Conservation (phyloP, 2,888 invertebrate genomes). For the Onthophagus sagittarius region DNA sequence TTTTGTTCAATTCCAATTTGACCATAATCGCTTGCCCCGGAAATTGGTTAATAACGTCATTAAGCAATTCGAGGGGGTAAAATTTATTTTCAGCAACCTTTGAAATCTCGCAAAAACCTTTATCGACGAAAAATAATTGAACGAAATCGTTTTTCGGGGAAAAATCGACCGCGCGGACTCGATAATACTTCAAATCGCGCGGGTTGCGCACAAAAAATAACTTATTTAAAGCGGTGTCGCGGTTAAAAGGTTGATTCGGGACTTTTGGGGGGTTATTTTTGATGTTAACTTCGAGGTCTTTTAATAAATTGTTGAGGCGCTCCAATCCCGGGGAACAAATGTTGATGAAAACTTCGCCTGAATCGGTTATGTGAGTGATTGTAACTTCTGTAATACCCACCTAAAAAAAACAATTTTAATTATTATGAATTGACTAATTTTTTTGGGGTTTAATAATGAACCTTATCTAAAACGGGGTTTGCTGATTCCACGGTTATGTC, state of each 20-base stretch:
- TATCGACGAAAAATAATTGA: conserved; percentile 55
- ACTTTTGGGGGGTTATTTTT: conserved; percentile 22
- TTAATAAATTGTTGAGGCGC: no score
- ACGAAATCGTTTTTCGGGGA: conserved; percentile 45
- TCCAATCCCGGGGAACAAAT: conserved; percentile 41
- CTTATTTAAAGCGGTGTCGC: conserved; percentile 42
- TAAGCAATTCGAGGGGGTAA: conserved; percentile 50
- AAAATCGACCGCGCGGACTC: conserved; percentile 50
- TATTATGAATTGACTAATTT: background rate
- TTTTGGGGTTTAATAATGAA: conserved; percentile 14
- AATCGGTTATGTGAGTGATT: conserved; percentile 44
- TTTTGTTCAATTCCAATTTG: conserved; percentile 34
- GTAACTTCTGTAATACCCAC: conserved; percentile 42
- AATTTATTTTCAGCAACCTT: conserved; percentile 41
- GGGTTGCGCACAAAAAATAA: conserved; percentile 48
- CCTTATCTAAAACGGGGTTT: conserved; percentile 35
- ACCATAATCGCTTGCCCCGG: conserved; percentile 47
- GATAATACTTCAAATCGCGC: conserved; percentile 36
- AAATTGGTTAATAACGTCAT: conserved; percentile 43
- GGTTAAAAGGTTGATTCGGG: conserved; percentile 25
- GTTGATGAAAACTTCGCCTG: conserved; percentile 49
- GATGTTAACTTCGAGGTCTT: conserved; percentile 31
- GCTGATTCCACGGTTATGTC: conserved; percentile 41
- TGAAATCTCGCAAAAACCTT: conserved; percentile 51
- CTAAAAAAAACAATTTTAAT: conserved; percentile 25